Conservation (phyloP, 1,140 invertebrate genomes). For the Mamestra configurata region DNA sequence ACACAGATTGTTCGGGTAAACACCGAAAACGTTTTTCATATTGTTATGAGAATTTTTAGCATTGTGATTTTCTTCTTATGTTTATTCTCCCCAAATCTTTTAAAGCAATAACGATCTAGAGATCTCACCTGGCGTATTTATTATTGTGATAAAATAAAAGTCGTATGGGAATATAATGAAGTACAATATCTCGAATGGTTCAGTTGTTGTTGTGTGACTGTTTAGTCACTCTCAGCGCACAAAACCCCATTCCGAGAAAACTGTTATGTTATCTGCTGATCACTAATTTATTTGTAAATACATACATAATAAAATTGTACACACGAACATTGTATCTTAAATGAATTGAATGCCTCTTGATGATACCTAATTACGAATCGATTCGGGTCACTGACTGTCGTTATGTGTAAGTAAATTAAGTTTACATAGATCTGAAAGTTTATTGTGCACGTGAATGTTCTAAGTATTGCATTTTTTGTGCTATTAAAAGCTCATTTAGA, state of each 20-base stretch:
- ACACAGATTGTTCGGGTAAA: conserved; percentile 16
- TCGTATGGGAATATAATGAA: not conserved
- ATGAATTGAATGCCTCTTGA: not conserved
- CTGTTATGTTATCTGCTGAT: too few species aligned
- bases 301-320: too few species aligned
- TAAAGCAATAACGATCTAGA: not conserved
- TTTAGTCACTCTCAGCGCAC: not conserved
- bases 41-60: not conserved
- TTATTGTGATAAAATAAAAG: not conserved
- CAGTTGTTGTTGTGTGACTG: not conserved
- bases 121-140: not conserved
- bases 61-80: not conserved
- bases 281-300: too few species aligned
- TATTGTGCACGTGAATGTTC: not conserved
- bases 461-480: too few species aligned
- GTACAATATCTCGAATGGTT: not conserved
- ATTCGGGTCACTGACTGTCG: not conserved
- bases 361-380: not conserved
- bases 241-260: not conserved
- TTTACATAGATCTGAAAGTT: not conserved
- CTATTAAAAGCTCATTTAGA: not conserved
- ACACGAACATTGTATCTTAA: not conserved
- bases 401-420: not conserved
- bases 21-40: conserved; percentile 3
- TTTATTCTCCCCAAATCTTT: not conserved